Evolutionary conservation across 1,140 invertebrate genomes (phyloP), one percentile per base, ranked within the genome.

Genomic region (Tribolium castaneum): DNA sequence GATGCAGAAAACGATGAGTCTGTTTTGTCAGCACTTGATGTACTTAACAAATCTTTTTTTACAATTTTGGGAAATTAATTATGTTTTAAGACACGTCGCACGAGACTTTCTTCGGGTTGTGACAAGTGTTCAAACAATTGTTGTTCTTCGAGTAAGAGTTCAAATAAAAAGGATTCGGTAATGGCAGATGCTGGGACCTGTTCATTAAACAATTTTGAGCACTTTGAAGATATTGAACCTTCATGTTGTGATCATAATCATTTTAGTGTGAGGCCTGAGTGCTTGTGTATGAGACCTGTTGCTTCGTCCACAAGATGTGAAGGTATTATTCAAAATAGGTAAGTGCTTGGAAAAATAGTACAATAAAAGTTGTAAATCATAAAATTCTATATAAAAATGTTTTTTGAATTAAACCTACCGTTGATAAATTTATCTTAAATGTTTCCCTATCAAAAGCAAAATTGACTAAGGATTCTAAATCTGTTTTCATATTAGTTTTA

Each of bases 1-100:
- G 79, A 82, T n/a, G 80, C 79, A 9, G 80, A 82, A 13, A 80
- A 80, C 34, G 80, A 82, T 25, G 79, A 80, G n/a, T 78, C 79
- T 7, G 22, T 78, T 7, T 78, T 78, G 45, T 52, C 70, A 45
- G 2, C 39, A 10, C 7, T 45, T 45, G n/a, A 45, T 45, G 39
- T 45, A 19, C 16, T 19, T 19, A 45, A 10, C 39, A 45, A 39
- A 2, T 10, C 6, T 45, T 45, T 45, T 45, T 3, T 9, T 45
- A 45, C n/a, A 9, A 45, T 9, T 45, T 45, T 9, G 7, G 2
- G 5, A 45, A 45, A 10, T 0, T 45, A 45, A 9, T n/a, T 39
- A 7, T 39, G 2, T 45, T 45, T 45, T 9, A 45, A 45, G 39
- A 45, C n/a, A n/a, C 39, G n/a, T 9, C 39, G n/a, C 2, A 6